Evolutionary conservation across 2,888 invertebrate genomes (phyloP).

Genomic region (Andrena marginata): DNA sequence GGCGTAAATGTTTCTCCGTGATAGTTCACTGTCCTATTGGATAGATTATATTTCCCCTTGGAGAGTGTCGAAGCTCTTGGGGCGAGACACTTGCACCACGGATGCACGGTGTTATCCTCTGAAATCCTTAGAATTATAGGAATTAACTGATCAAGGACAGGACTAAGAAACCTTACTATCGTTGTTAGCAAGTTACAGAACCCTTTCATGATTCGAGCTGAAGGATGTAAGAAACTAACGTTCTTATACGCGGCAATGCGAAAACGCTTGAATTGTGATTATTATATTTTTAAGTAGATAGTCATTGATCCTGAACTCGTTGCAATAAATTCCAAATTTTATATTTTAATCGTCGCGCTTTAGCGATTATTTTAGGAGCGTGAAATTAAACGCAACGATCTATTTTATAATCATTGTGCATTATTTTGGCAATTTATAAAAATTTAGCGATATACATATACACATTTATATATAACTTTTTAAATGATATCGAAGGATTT

Average conservation of each 20-base stretch:
- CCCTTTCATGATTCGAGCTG: constrained; percentile 71
- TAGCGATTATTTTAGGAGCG: constrained; percentile 21
- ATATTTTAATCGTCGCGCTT: constrained; percentile 24
- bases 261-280: constrained; percentile 19
- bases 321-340: constrained; percentile 53
- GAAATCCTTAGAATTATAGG: constrained; percentile 55
- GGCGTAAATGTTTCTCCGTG: constrained; percentile 33
- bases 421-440: not conserved
- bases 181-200: constrained; percentile 76
- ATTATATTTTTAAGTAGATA: constrained; percentile 22
- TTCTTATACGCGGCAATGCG: constrained; percentile 4
- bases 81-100: constrained; percentile 42
- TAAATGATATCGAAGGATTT: constrained; percentile 17
- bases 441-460: constrained; percentile 33
- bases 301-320: constrained; percentile 5
- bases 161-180: constrained; percentile 74
- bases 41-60: constrained; percentile 34
- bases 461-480: not conserved
- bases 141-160: constrained; percentile 70
- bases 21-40: constrained; percentile 26
- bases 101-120: constrained; percentile 62
- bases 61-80: constrained; percentile 27
- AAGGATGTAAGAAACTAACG: constrained; percentile 63
- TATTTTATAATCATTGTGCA: constrained; percentile 22
- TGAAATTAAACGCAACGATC: not conserved